Percentiles rank a stretch among this genome's conserved stretches.
phyloP scores from a whole-genome alignment of 2,888 invertebrate genomes.

The Eudasyphora cyanicolor region DNA sequence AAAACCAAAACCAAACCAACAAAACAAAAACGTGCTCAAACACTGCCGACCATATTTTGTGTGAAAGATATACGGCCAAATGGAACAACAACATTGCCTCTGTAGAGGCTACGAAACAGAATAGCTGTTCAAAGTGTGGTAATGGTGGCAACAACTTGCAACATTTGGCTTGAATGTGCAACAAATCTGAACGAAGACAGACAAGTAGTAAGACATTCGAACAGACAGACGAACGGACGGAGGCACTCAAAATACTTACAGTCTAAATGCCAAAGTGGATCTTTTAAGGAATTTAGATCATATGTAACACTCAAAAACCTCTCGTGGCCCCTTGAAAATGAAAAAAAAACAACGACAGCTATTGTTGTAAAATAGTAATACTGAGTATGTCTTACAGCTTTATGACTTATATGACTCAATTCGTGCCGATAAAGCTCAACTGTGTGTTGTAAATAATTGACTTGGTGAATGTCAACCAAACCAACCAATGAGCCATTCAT shows the following conservation, averaged over 20 bases:
- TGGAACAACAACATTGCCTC: conserved; percentile 30
- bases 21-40: conserved; percentile 53
- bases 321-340: too few relatives aligned
- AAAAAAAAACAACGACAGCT: not conserved
- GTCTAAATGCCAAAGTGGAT: not conserved
- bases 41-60: conserved; percentile 47
- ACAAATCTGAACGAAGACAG: conserved; percentile 24
- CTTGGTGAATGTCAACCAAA: conserved; percentile 55
- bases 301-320: conserved; percentile 33
- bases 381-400: not conserved
- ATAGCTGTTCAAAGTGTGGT: conserved; percentile 48
- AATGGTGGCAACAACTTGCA: conserved; percentile 55
- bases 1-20: not conserved
- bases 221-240: too few relatives aligned
- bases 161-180: conserved; percentile 49
- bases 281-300: conserved; percentile 46
- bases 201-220: too few relatives aligned
- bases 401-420: conserved; percentile 45
- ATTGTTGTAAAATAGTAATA: conserved; percentile 45
- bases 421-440: conserved; percentile 3
- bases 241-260: too few relatives aligned
- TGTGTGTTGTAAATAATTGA: not conserved
- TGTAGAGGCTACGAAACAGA: conserved; percentile 49
- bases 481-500: not conserved
- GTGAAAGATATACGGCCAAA: not conserved